Evolutionary conservation across 2,113 vertebrate species (phyloP).

Genomic region (Miniopterus natalensis): DNA sequence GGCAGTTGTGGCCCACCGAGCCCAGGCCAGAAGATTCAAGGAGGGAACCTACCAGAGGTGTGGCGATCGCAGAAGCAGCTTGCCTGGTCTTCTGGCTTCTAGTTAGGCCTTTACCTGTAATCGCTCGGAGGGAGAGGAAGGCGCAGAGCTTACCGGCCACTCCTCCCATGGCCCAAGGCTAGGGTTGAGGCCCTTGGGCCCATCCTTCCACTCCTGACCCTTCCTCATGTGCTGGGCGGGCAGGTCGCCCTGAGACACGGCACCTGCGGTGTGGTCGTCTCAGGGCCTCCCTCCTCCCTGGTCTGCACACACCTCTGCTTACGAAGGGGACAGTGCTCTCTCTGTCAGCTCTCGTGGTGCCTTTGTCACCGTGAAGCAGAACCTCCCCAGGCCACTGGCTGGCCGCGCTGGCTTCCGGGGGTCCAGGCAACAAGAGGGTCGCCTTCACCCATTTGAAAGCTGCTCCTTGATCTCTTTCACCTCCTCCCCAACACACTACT

Average conservation of each 20-base stretch:
- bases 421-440: background rate
- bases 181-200: background rate
- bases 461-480: background rate
- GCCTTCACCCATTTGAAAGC: background rate
- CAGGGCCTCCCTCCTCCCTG: background rate
- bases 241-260: too few relatives aligned
- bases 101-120: background rate
- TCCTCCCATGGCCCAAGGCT: background rate
- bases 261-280: background rate
- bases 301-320: background rate
- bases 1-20: too few relatives aligned
- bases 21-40: background rate
- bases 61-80: background rate
- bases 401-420: background rate
- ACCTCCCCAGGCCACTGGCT: background rate
- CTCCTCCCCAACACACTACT: background rate
- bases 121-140: background rate
- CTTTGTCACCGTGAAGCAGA: background rate
- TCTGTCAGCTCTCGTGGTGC: background rate
- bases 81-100: slow-evolving; percentile 32
- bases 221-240: background rate
- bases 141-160: background rate
- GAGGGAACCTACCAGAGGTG: slow-evolving; percentile 24
- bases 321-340: background rate
- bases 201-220: background rate